Conservation (phyloP, 2,797 vertebrate species). For the Anabas testudineus region DNA sequence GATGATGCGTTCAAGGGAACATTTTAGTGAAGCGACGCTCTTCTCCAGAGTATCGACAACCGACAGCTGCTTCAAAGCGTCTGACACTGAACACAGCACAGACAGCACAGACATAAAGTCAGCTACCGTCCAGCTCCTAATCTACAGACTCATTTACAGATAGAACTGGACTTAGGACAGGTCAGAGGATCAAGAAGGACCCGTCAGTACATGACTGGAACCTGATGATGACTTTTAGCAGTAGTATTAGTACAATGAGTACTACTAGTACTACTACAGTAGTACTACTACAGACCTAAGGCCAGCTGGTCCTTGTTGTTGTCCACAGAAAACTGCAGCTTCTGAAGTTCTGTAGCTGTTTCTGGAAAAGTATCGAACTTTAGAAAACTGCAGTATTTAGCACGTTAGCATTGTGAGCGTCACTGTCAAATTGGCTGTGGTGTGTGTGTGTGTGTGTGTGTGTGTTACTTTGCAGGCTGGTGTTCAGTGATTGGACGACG, state of each 20-base stretch:
- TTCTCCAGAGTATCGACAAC: conserved; percentile 52
- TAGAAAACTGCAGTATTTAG: neutral
- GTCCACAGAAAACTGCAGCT: conserved; percentile 38
- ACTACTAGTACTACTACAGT: too few species aligned
- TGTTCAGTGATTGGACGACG: conserved; percentile 35
- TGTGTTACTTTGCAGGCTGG: conserved; percentile 53
- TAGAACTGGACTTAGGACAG: too few species aligned
- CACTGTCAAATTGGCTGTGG: neutral
- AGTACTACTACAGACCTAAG: conserved; percentile 55
- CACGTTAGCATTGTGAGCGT: neutral
- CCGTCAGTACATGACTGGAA: too few species aligned
- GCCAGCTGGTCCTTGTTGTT: conserved; percentile 41
- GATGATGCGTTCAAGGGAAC: conserved; percentile 48
- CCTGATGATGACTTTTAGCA: too few species aligned
- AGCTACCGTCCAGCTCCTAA: too few species aligned
- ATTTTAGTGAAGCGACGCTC: conserved; percentile 45
- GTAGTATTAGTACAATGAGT: too few species aligned
- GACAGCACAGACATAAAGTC: neutral
- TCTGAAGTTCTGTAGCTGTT: conserved; percentile 10
- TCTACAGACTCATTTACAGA: too few species aligned
- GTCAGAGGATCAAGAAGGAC: too few species aligned
- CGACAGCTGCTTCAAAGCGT: conserved; percentile 59
- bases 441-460: neutral
- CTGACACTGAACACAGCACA: conserved; percentile 51
- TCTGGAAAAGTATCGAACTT: conserved; percentile 45